Evolutionary conservation across 2,113 vertebrate genomes (phyloP), one percentile per base, ranked within the genome.

Genomic region (Galeopterus variegatus): DNA sequence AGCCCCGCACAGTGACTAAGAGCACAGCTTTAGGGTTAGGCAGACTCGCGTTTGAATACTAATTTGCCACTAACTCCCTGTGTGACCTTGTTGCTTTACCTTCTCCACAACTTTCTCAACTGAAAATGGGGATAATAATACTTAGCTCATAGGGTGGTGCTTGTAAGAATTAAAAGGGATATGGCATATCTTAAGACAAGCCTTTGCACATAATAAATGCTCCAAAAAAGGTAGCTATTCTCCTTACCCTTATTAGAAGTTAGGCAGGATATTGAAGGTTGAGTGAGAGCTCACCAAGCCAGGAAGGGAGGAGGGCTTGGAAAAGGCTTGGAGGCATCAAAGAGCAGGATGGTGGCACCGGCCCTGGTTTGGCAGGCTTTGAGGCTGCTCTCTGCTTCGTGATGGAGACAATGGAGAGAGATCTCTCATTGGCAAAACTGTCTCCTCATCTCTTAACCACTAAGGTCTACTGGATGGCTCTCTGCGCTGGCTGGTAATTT

Each of bases 61-160:
- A 50, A 70, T 52, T 92, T 72, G 77, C n/a, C 45, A 23, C 19
- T 50, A 50, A 19, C 28, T 90, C 52, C 15, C 52, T 18, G 3
- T 58, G 50, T 67, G 62, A 92, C 24, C 28, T 64, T 67, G 48
- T 26, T 75, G 33, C 70, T 95, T 80, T 76, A 52, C 24, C 72
- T 85, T 88, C 84, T 31, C 75, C 58, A 93, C 33, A 62, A 48
- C 54, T 90, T 79, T 83, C 70, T 93, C 73, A 86, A 54, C 58
- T 76, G n/a, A 92, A 92, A 92, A 15, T 58, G 45, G 86, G 31
- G 15, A 36, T 79, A 65, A 60, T 41, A 60, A 33, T 60, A 58
- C 33, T 83, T 60, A 48, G 48, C 56, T 87, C 26, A 36, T 33
- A 77, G 56, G 12, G 31, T 28, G 36, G 45, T 77, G 26, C 64